Evolutionary conservation across 2,888 invertebrate species (phyloP).

Genomic region (Polymixis lichenea): DNA sequence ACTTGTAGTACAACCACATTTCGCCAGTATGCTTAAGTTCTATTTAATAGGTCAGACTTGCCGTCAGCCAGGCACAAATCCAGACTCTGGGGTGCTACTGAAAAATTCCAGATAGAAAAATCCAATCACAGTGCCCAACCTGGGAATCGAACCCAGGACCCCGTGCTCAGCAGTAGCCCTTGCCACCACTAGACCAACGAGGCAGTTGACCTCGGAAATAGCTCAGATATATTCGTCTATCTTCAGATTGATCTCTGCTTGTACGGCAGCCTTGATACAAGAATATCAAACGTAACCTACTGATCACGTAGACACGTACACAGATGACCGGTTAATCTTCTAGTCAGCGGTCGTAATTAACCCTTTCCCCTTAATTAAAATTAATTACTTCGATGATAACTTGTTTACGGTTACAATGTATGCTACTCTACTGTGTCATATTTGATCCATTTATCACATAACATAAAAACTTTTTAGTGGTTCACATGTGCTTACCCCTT

Average conservation of each 20-base stretch:
- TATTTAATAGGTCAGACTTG: no score
- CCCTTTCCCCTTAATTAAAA: slow-evolving; percentile 33
- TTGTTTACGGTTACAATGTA: not conserved
- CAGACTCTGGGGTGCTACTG: no score
- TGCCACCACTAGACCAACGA: no score
- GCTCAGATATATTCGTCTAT: not conserved
- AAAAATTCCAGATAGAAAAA: no score
- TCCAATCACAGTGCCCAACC: no score
- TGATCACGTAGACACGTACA: not conserved
- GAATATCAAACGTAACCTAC: not conserved
- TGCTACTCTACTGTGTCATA: slow-evolving; percentile 4
- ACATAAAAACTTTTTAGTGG: no score
- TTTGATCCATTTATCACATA: not conserved
- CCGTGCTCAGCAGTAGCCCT: no score
- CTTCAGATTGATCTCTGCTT: not conserved
- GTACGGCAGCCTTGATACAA: not conserved
- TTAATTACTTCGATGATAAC: slow-evolving; percentile 28
- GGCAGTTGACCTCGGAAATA: not conserved
- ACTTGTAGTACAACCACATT: no score
- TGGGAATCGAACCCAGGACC: no score
- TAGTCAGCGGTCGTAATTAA: slow-evolving; percentile 20
- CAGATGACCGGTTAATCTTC: slow-evolving; percentile 7
- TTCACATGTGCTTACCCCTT: no score
- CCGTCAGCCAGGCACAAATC: no score
- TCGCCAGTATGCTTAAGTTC: no score